Base-by-base conservation (phyloP, 2,113 vertebrate genomes). In the Rhinoderma darwinii region DNA sequence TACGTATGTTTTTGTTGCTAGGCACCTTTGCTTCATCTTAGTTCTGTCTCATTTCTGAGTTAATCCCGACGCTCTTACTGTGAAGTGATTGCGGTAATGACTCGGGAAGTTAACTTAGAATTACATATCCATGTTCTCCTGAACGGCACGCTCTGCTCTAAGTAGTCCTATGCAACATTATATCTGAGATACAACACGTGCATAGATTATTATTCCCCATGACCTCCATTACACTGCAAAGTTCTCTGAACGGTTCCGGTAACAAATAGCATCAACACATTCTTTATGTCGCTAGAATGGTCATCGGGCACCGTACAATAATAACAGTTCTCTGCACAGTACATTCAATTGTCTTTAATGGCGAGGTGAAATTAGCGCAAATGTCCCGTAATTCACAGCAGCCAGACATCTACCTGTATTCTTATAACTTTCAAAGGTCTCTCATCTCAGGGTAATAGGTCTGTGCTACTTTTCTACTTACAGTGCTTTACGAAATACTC, bases 91-190 rank as follows among this genome's bases (percentile, higher is more conserved):
- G 59, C 39, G n/a, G 39, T 47, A 82, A 82, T 82, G 80, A 66
- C 56, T 82, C 47, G 59, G 80, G 59, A 68, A 82, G 59, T n/a
- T 80, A 82, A 66, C 80, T 82, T 82, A 66, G 66, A 82, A 82
- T 82, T 82, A 82, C 59, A 82, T 66, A 82, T 82, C 80, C 37
- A 27, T 59, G 56, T 63, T 82, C 80, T 82, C 66, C 59, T 66
- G 61, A 82, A 82, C 6, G 17, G n/a, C 25, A 41, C 66, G 32
- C 30, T 61, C 56, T 82, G 56, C 56, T 43, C 30, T 22, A 82
- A 82, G 56, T 82, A 44, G 44, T 82, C 51, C 59, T 30, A 32
- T 32, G 80, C 59, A 66, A 43, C n/a, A 66, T 82, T 27, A 44
- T 68, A 41, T 68, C 80, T 44, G n/a, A 82, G 80, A 82, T 44